Percentiles rank a stretch among this genome's conserved stretches.
Evolutionary conservation across 2,888 invertebrate species (phyloP).

Genomic region (Junonia oenone): DNA sequence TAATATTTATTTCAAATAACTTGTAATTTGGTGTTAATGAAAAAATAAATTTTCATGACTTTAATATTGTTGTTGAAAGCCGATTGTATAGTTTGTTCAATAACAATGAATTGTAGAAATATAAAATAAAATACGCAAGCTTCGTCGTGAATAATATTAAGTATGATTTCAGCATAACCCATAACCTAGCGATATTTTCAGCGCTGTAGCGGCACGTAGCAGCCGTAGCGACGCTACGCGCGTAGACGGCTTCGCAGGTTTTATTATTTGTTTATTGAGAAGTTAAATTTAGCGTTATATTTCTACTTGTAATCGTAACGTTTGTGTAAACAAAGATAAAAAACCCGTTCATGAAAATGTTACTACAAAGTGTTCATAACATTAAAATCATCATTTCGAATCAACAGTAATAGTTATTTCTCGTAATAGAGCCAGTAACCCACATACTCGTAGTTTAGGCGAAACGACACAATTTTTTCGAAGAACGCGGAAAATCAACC

Average conservation of each 20-base stretch:
- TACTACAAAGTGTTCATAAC: neutral
- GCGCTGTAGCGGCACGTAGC: slow-evolving; percentile 17
- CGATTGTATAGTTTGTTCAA: too few species aligned
- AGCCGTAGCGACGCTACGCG: slow-evolving; percentile 32
- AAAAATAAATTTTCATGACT: too few species aligned
- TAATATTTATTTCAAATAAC: too few species aligned
- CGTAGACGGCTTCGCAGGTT: slow-evolving; percentile 16
- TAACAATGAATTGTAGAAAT: neutral
- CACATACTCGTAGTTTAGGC: neutral
- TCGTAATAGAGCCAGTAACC: neutral
- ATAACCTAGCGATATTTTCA: slow-evolving; percentile 6
- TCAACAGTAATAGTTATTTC: neutral
- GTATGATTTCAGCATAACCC: neutral
- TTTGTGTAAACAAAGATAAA: neutral
- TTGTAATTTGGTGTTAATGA: too few species aligned
- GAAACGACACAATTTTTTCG: slow-evolving; percentile 2
- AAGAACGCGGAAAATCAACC: slow-evolving; percentile 11
- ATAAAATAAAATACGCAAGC: neutral
- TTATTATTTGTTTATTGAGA: neutral
- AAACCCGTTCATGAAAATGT: neutral
- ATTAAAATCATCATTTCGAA: neutral
- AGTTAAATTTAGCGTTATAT: neutral
- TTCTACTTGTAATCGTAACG: neutral
- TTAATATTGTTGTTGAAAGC: too few species aligned
- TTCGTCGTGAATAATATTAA: neutral